Evolutionary conservation across 2,113 vertebrate species (phyloP).

Genomic region (Eurypyga helias): DNA sequence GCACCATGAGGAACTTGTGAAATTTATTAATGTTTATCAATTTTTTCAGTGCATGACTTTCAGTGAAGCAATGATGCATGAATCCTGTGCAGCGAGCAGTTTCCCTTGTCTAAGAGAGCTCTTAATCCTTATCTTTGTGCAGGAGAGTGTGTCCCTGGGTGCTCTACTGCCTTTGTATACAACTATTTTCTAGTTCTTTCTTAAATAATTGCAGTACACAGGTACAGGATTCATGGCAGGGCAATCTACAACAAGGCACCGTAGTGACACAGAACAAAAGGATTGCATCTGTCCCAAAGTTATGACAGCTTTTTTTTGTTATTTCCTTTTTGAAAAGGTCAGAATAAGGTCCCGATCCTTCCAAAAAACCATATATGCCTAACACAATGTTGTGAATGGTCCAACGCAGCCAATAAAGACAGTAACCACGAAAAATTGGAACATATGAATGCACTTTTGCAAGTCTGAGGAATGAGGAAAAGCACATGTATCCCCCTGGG

Average conservation of each 20-base stretch:
- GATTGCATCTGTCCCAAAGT: background rate
- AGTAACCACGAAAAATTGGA: slow-evolving; percentile 1
- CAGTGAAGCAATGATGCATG: background rate
- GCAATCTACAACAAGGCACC: background rate
- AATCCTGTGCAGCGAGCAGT: background rate
- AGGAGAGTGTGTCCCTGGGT: background rate
- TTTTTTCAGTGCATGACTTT: background rate
- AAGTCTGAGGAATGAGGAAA: slow-evolving; percentile 12
- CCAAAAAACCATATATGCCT: background rate
- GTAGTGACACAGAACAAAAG: background rate
- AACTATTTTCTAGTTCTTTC: background rate
- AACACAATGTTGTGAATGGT: background rate
- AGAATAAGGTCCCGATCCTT: background rate
- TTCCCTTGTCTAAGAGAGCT: background rate
- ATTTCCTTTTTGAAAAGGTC: background rate
- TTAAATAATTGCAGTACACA: background rate
- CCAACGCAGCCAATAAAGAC: background rate
- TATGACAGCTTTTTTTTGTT: background rate
- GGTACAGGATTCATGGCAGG: background rate
- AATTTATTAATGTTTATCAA: background rate
- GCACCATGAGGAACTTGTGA: background rate
- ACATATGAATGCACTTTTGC: slow-evolving; percentile 9
- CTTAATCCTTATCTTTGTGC: background rate
- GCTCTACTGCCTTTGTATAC: background rate
- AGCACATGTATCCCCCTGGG: background rate